Evolutionary conservation across 1,140 invertebrate genomes (phyloP).

Genomic region (Drosophila kepulauana): DNA sequence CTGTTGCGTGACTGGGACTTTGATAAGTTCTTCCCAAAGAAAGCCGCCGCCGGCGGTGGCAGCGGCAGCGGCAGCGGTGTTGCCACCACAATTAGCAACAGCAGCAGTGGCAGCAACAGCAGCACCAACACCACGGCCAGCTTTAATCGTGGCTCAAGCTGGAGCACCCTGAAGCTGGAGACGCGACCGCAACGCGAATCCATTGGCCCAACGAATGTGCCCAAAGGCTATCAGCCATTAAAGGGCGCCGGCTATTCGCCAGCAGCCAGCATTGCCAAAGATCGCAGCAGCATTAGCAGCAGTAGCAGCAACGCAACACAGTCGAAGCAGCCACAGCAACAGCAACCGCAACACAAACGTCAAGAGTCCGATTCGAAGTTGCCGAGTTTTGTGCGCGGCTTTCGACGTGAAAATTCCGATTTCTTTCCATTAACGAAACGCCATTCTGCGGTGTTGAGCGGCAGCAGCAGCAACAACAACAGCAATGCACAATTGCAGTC

Average conservation of each 20-base stretch:
- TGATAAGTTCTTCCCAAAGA: constrained; percentile 91
- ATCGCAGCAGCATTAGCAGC: constrained; percentile 36
- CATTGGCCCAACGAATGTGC: constrained; percentile 62
- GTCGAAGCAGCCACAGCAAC: constrained; percentile 14
- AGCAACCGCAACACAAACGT: constrained; percentile 85
- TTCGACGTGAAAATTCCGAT: constrained; percentile 92
- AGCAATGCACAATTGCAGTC: constrained; percentile 84
- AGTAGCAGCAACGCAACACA: constrained; percentile 19
- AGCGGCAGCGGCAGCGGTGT: constrained; percentile 3
- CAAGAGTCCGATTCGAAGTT: constrained; percentile 90
- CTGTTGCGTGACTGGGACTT: constrained; percentile 94
- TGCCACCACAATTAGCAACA: constrained; percentile 13
- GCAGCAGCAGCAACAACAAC: constrained; percentile 85
- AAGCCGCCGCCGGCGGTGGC: constrained; percentile 2
- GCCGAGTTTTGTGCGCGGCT: constrained; percentile 90
- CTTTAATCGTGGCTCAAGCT: constrained; percentile 69
- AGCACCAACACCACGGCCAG: constrained; percentile 62
- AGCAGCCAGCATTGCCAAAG: constrained; percentile 68
- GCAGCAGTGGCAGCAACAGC: constrained; percentile 31
- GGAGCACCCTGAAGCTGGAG: constrained; percentile 78
- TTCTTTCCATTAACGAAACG: constrained; percentile 90
- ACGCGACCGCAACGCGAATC: constrained; percentile 75
- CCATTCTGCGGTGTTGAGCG: constrained; percentile 89
- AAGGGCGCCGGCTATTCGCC: constrained; percentile 50
- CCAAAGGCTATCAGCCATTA: constrained; percentile 77